These are phyloP conservation scores for Luperina nickerlii DNA, from an alignment of 2,888 invertebrate species.

Conservation along the genomic window DNA sequence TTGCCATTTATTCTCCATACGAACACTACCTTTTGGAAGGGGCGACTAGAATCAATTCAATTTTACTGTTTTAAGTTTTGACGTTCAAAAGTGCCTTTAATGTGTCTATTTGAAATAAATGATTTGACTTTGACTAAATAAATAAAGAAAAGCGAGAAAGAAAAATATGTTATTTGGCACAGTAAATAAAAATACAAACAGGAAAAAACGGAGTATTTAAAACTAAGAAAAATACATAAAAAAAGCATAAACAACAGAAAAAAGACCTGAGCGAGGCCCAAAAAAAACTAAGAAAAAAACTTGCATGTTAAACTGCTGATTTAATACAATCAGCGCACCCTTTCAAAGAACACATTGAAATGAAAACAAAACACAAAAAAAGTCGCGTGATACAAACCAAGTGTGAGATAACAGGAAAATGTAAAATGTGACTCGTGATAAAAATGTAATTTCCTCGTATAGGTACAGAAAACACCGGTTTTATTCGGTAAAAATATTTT, in stretches of 20 bases:
- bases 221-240: no score
- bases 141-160: no score
- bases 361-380: conserved; percentile 66
- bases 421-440: conserved; percentile 81
- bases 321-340: conserved; percentile 38
- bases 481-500: conserved; percentile 83
- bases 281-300: neutral
- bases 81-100: no score
- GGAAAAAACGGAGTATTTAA: no score
- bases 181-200: no score
- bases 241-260: neutral
- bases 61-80: no score
- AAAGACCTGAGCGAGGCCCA: neutral
- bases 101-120: no score
- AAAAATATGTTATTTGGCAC: no score
- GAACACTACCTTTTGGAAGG: no score
- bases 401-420: conserved; percentile 73
- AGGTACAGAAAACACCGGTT: conserved; percentile 78
- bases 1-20: no score
- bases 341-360: conserved; percentile 54
- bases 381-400: conserved; percentile 70
- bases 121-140: neutral
- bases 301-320: neutral
- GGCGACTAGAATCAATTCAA: no score
- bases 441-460: conserved; percentile 83